phyloP scores from a whole-genome alignment of 2,113 vertebrate genomes.

The Brachypodius melanocephalos region DNA sequence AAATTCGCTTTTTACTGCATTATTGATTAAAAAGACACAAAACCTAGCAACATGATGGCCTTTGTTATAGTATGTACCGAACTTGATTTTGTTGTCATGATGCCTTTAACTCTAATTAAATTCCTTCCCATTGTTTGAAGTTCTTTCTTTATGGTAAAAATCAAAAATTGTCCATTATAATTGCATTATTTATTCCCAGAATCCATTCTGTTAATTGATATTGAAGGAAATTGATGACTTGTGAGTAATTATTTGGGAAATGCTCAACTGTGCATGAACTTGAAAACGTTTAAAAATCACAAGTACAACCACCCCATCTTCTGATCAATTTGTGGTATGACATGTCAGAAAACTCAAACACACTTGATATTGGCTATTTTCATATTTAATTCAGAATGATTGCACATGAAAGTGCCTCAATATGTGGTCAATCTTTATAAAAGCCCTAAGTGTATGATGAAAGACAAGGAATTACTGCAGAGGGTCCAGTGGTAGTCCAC shows the following conservation, averaged over 20 bases:
- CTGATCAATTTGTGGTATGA: background rate
- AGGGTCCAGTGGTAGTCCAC: background rate
- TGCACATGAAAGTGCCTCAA: background rate
- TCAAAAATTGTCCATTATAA: background rate
- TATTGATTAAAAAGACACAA: background rate
- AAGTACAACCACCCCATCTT: slow-evolving; percentile 27
- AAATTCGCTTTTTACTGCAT: background rate
- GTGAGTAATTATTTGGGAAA: background rate
- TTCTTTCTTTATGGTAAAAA: background rate
- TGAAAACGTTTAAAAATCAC: background rate
- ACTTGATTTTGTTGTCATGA: background rate
- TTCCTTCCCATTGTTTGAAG: background rate
- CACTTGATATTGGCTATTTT: rapidly evolving
- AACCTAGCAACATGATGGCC: background rate
- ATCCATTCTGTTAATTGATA: background rate
- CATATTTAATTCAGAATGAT: background rate
- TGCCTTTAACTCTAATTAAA: background rate
- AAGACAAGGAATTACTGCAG: background rate
- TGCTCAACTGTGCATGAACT: background rate
- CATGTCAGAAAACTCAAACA: background rate
- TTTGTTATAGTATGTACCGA: background rate
- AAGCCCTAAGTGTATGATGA: background rate
- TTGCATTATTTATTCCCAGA: background rate
- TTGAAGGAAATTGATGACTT: background rate
- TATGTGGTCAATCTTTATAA: background rate